These are phyloP conservation scores for Halcyon senegalensis DNA, from an alignment of 2,113 vertebrate genomes.

Conservation along the genomic window DNA sequence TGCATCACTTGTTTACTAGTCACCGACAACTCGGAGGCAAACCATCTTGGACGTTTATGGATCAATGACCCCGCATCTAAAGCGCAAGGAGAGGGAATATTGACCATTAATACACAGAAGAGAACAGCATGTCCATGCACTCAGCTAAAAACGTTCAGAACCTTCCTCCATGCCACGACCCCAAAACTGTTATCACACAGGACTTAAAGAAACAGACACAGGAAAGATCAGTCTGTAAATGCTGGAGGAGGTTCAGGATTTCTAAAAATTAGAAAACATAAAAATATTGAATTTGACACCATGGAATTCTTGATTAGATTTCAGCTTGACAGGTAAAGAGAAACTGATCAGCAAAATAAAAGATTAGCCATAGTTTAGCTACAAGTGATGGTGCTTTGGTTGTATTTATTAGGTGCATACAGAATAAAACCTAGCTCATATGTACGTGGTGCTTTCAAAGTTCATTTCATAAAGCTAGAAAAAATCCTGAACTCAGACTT, in stretches of 20 bases:
- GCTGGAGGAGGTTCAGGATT: not conserved
- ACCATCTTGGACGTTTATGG: not conserved
- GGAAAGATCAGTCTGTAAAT: not conserved
- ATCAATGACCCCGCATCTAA: not conserved
- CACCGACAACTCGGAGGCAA: not conserved
- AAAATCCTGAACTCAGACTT: not conserved
- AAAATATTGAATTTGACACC: not conserved
- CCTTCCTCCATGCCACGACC: not conserved
- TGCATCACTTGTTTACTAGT: slow-evolving; percentile 16
- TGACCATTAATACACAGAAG: not conserved
- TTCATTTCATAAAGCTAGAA: not conserved
- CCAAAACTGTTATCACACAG: not conserved
- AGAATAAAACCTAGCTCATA: not conserved
- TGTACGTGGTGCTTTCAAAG: not conserved
- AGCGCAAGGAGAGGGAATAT: not conserved
- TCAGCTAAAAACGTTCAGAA: not conserved
- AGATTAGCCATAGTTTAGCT: not conserved
- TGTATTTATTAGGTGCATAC: not conserved
- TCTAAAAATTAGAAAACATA: not conserved
- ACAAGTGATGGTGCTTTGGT: not conserved
- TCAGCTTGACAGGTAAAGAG: not conserved
- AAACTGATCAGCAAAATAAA: not conserved
- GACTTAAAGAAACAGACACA: not conserved
- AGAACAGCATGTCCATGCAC: not conserved
- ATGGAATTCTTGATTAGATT: not conserved